These are phyloP conservation scores for Astur gentilis DNA, from an alignment of 2,113 vertebrate species.

Conservation along the genomic window DNA sequence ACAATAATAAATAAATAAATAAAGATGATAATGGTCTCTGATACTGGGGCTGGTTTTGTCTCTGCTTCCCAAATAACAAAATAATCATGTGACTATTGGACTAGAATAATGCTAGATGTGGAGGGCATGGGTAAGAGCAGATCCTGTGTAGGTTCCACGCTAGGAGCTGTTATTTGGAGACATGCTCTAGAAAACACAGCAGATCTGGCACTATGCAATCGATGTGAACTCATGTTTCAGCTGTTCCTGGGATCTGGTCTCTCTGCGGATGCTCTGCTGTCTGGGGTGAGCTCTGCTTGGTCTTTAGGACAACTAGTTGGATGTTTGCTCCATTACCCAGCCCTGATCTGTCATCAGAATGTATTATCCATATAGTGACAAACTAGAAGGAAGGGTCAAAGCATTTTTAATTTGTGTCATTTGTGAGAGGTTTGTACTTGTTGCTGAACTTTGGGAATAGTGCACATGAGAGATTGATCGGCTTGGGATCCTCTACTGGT, in stretches of 20 bases:
- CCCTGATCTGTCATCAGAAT: background rate
- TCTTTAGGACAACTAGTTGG: background rate
- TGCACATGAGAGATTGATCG: rapidly evolving
- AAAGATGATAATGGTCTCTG: background rate
- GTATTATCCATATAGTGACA: rapidly evolving
- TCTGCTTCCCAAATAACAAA: background rate
- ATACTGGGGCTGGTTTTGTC: background rate
- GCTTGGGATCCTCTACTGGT: background rate
- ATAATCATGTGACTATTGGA: background rate
- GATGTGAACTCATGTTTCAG: background rate
- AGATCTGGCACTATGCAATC: background rate
- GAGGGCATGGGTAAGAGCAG: background rate
- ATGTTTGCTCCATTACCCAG: background rate
- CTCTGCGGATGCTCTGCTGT: background rate
- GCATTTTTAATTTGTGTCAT: rapidly evolving
- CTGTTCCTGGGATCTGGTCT: background rate
- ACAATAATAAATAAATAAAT: background rate
- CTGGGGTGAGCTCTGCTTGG: background rate
- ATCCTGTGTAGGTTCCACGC: background rate
- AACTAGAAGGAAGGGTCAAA: background rate
- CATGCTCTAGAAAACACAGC: background rate
- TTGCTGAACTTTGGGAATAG: background rate
- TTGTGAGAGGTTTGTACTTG: background rate
- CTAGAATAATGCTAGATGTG: background rate
- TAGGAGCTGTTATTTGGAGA: background rate